These are phyloP conservation scores for Megamerina dolium DNA, from an alignment of 2,888 invertebrate genomes.

Conservation along the genomic window DNA sequence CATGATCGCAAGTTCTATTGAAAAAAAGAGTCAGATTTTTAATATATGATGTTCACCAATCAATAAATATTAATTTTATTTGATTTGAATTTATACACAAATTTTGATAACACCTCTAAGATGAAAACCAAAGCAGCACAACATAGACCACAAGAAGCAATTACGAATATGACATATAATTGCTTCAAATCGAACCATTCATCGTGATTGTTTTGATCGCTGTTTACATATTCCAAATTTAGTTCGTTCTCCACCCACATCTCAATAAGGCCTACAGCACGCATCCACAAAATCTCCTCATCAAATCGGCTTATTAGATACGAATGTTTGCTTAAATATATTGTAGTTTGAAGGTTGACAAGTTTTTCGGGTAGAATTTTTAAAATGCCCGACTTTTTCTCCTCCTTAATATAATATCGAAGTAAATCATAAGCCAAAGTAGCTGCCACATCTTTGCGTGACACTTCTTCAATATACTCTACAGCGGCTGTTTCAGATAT, in stretches of 20 bases:
- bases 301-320: not conserved
- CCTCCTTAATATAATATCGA: not conserved
- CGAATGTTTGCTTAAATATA: slow-evolving; percentile 5
- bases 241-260: slow-evolving; percentile 19
- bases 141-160: not conserved
- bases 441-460: not conserved
- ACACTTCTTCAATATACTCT: not conserved
- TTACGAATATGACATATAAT: not conserved
- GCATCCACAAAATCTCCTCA: not conserved
- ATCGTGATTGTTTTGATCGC: not conserved
- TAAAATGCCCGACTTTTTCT: not conserved
- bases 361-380: not conserved
- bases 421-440: not conserved
- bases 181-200: not conserved
- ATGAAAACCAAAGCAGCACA: not conserved
- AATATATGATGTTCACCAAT: too few relatives aligned
- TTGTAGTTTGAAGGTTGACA: slow-evolving; percentile 1
- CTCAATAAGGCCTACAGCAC: slow-evolving; percentile 26
- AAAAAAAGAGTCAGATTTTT: too few relatives aligned
- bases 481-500: not conserved
- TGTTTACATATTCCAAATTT: not conserved
- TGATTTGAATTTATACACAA: too few relatives aligned
- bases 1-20: too few relatives aligned
- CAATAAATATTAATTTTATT: too few relatives aligned
- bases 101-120: slow-evolving; percentile 7